Conservation (phyloP, 2,113 vertebrate species). For the Odocoileus virginianus region DNA sequence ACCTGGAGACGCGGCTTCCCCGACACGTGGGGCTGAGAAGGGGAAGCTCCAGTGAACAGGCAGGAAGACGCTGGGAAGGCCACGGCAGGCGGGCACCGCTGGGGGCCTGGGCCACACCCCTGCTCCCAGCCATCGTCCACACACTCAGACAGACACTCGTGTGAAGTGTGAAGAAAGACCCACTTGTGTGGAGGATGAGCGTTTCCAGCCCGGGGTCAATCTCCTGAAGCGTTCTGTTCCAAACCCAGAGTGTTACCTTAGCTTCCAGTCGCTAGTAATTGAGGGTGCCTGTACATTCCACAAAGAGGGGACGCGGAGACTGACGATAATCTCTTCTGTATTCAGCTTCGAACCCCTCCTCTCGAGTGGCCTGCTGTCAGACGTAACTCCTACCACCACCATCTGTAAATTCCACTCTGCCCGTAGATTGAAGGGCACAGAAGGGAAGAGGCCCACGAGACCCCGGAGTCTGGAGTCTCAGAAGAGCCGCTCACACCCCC, state of each 20-base stretch:
- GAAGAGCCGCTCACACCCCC: neutral
- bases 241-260: constrained; percentile 1
- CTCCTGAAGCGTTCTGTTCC: neutral
- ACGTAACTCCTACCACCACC: neutral
- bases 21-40: fast-evolving
- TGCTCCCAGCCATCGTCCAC: fast-evolving
- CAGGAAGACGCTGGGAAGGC: neutral
- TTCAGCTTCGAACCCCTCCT: neutral
- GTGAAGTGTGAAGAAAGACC: neutral
- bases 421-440: neutral
- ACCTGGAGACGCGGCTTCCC: neutral
- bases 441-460: neutral
- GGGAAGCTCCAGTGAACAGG: neutral
- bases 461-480: neutral
- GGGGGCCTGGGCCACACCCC: too few species aligned
- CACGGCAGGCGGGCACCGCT: too few species aligned
- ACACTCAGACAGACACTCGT: neutral
- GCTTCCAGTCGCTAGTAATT: constrained; percentile 40
- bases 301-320: neutral
- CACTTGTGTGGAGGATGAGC: neutral
- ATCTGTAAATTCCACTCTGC: neutral
- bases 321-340: neutral
- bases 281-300: neutral
- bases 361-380: neutral
- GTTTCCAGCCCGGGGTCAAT: constrained; percentile 10